Evolutionary conservation across 2,113 vertebrate species (phyloP), one percentile per base, ranked within the genome.

Genomic region (Gobiocypris rarus): DNA sequence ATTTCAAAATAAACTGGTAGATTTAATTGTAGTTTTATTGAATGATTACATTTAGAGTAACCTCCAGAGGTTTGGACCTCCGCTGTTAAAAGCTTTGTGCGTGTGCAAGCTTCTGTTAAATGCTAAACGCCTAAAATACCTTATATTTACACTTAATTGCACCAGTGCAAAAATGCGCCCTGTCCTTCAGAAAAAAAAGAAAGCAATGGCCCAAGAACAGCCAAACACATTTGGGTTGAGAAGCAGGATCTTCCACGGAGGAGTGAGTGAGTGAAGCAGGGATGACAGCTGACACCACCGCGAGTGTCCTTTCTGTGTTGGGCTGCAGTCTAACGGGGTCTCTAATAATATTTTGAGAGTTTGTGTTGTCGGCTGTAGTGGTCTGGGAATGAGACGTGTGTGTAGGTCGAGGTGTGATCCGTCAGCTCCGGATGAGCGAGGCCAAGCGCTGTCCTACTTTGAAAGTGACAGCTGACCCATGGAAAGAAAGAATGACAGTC

Each of bases 401-500:
- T 81, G 73, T 54, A 73, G 81, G 50, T 61, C 52, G 52, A 74
- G 61, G 78, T 59, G 24, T 67, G 85, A 75, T 34, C 34, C 34
- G 34, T 86, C 69, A 86, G 81, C 83, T 85, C 73, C 59, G 70
- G 79, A 83, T 61, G 34, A 69, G 28, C 67, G 11, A 69, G 41
- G 63, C 10, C 24, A 5, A 71, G 73, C 38, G 81, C 69, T 84
- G 83, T 65, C 79, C 70, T 86, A 73, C 84, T 88, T 86, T 86
- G 61, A 86, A 86, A 88, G 86, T 65, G 74, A 86, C 86, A 86
- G 85, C 86, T 86, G 87, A 86, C 82, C 81, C 71, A 84, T 65
- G 61, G 82, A 61, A 78, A 75, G 84, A 81, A 86, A 85, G 87
- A 87, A 88, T 79, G 84, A 24, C 7, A 78, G 38, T 26, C 79